Evolutionary conservation across 2,113 vertebrate species (phyloP).

Genomic region (Microtus pennsylvanicus): DNA sequence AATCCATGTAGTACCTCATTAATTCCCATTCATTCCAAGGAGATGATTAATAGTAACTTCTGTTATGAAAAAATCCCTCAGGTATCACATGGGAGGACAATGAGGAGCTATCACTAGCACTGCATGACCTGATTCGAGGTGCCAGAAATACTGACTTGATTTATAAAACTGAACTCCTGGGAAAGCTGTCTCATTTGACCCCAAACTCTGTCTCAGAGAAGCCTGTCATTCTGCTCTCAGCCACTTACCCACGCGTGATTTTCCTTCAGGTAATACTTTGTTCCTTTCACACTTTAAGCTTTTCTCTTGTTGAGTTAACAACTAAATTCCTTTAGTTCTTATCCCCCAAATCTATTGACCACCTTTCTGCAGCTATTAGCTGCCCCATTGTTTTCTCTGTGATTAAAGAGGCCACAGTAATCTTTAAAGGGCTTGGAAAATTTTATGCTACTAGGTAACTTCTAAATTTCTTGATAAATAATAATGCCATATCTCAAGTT

Average conservation of each 20-base stretch:
- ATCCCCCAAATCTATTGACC: not conserved
- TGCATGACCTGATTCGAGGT: not conserved
- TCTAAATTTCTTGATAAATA: slow-evolving; percentile 9
- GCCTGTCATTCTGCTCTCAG: not conserved
- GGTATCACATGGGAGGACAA: not conserved
- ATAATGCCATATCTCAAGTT: slow-evolving; percentile 3
- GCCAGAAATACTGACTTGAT: not conserved
- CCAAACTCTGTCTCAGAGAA: not conserved
- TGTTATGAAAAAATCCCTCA: not conserved
- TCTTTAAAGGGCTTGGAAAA: slow-evolving; percentile 25
- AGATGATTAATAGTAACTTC: not conserved
- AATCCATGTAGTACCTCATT: not conserved
- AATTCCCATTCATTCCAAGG: not conserved
- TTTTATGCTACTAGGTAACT: not conserved
- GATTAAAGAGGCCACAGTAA: not conserved
- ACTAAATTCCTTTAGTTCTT: not conserved
- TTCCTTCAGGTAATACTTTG: not conserved
- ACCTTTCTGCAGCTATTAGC: slow-evolving; percentile 29
- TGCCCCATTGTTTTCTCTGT: not conserved
- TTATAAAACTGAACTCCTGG: not conserved
- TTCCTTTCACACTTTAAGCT: not conserved
- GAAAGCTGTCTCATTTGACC: not conserved
- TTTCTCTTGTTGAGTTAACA: slow-evolving; percentile 25
- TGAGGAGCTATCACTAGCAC: not conserved
- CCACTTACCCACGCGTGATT: not conserved